Conservation (phyloP, 2,113 vertebrate species). For the Paramisgurnus dabryanus region DNA sequence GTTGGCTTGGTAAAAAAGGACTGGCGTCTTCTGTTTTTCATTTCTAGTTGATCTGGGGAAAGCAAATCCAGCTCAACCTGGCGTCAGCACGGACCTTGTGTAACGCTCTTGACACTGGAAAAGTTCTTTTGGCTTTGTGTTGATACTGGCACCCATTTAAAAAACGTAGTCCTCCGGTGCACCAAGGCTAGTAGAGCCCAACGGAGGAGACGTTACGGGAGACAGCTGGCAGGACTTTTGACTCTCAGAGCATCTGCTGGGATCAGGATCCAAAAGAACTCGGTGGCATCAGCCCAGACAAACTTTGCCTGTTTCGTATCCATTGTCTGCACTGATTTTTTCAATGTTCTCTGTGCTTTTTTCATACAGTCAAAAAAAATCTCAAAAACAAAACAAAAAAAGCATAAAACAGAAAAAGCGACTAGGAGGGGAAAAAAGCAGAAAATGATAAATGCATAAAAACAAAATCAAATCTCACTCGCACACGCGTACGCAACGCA, state of each 20-base stretch:
- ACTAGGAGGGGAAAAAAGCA: conserved; percentile 61
- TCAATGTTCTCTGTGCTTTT: conserved; percentile 72
- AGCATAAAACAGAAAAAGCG: conserved; percentile 62
- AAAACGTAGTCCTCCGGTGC: conserved; percentile 50
- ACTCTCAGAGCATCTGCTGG: conserved; percentile 55
- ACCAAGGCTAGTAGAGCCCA: conserved; percentile 11
- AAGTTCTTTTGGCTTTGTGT: conserved; percentile 45
- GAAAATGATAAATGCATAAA: conserved; percentile 58
- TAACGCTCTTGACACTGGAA: conserved; percentile 55
- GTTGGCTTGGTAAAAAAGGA: conserved; percentile 60
- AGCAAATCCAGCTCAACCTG: conserved; percentile 52
- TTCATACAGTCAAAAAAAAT: conserved; percentile 67
- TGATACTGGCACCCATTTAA: conserved; percentile 58
- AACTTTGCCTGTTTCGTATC: conserved; percentile 74
- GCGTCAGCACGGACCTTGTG: conserved; percentile 31
- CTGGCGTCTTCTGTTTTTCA: conserved; percentile 57
- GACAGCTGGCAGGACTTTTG: conserved; percentile 52
- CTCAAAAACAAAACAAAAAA: conserved; percentile 57
- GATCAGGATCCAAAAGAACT: conserved; percentile 55
- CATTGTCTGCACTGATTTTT: conserved; percentile 77
- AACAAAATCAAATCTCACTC: conserved; percentile 61
- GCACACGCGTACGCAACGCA: conserved; percentile 64
- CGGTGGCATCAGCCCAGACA: conserved; percentile 53
- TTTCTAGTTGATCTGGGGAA: conserved; percentile 59
- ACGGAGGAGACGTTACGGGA: conserved; percentile 22